These are phyloP conservation scores for Neolamprologus modestus DNA, from an alignment of 2,113 vertebrate genomes.

Conservation along the genomic window DNA sequence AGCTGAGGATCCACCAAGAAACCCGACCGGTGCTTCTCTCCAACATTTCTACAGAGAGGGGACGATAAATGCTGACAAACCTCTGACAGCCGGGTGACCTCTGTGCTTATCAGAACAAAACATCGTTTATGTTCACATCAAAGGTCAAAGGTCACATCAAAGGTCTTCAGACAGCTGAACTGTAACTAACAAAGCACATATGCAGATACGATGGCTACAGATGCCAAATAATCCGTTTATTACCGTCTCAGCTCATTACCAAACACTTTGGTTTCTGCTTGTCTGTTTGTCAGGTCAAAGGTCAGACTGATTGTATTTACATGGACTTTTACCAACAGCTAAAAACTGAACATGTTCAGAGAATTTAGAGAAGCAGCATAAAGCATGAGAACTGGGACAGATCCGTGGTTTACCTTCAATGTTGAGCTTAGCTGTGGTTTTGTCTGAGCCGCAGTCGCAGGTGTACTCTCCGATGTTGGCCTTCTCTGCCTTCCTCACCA, in stretches of 20 bases:
- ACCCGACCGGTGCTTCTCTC: not conserved
- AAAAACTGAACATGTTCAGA: not conserved
- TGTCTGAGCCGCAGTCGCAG: slow-evolving; percentile 94
- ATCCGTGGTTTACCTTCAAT: slow-evolving; percentile 79
- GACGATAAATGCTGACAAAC: not conserved
- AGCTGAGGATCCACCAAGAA: not conserved
- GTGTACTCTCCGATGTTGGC: slow-evolving; percentile 87
- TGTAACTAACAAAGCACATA: not conserved
- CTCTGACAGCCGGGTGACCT: not conserved
- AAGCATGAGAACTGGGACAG: not conserved
- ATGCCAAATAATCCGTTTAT: not conserved
- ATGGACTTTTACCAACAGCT: not conserved
- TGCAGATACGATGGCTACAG: not conserved
- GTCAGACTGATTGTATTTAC: not conserved
- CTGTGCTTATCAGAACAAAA: not conserved
- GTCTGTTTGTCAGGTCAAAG: not conserved
- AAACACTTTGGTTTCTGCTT: not conserved
- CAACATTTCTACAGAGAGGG: not conserved
- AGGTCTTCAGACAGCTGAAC: not conserved
- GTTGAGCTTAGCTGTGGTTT: slow-evolving; percentile 85
- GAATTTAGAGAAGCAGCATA: not conserved
- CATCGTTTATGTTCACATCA: not conserved
- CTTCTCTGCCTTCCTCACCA: slow-evolving; percentile 87
- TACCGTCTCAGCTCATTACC: not conserved
- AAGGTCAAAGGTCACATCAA: not conserved